Conservation (phyloP, 2,113 vertebrate species). For the Marmota monax region DNA sequence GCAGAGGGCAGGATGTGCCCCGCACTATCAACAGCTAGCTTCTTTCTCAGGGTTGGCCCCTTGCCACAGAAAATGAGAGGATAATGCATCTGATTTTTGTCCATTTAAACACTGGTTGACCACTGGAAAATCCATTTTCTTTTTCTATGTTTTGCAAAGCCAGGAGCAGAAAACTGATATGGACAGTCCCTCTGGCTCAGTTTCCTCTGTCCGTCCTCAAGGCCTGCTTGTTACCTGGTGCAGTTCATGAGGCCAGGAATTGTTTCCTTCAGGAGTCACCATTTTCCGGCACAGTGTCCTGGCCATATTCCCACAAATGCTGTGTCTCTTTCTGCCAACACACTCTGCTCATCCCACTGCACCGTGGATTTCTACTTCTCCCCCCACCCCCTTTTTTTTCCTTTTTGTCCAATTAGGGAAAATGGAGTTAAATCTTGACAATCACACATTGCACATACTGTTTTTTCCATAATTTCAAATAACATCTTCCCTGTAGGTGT, state of each 20-base stretch:
- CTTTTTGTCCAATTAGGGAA: neutral
- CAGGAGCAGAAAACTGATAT: neutral
- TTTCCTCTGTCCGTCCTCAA: neutral
- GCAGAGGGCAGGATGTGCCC: neutral
- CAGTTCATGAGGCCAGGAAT: neutral
- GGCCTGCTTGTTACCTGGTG: neutral
- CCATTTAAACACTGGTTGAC: neutral
- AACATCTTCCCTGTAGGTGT: neutral
- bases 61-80: neutral
- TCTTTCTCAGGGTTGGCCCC: neutral
- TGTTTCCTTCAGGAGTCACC: neutral
- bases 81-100: neutral
- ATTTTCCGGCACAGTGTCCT: neutral
- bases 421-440: neutral
- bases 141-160: neutral
- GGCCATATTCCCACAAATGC: neutral
- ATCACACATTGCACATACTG: neutral
- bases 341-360: neutral
- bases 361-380: neutral
- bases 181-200: neutral
- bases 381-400: neutral
- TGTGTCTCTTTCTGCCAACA: neutral
- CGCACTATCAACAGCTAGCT: neutral
- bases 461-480: slow-evolving; percentile 36
- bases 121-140: neutral